Base-by-base conservation (phyloP, 2,797 vertebrate genomes). In the Takifugu rubripes region DNA sequence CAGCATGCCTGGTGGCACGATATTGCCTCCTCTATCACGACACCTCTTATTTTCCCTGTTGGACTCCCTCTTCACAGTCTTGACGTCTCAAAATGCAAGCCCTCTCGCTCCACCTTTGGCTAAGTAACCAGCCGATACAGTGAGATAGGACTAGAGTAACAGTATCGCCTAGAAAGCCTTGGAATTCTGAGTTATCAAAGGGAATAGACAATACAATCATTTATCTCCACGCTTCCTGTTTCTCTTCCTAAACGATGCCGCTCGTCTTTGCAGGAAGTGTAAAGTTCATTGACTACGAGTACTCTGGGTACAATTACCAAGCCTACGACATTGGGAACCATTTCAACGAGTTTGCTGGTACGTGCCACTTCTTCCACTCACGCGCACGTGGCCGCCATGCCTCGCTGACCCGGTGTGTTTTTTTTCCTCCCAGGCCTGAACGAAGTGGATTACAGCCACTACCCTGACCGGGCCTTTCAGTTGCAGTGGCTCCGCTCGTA, bases 261-360 rank as follows among this genome's bases (percentile, higher is more conserved):
- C 75, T 84, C 87, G 85, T 92, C 87, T 88, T 87, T 83, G 53
- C 80, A 98, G 96, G 93, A 77, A 93, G 92, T 61, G 93, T 99
- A 78, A 95, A 95, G 92, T 99, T 99, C 91, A 99, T 99, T 91
- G 97, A 99, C 91, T 99, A 99, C 85, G 97, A 99, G 77, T 99
- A 99, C 25, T 94, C 95, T 82, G 96, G 96, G 70, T 99, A 99
- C 93, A 99, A 96, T 93, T 99, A 99, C 84, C 92, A 98, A 91
- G 97, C 97, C 81, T 99, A 92, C 86, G 97, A 99, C 82, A 99
- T 99, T 85, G 97, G 97, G 78, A 99, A 99, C 81, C 97, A 99
- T 91, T 99, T 99, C 93, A 99, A 99, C 82, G 97, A 99, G 87
- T 99, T 99, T 91, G 97, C 97, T 91, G 97, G 97, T 97, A 78